A percentile compares a stretch with the other conserved stretches of the same genome.
phyloP scores from a whole-genome alignment of 2,797 vertebrate genomes.

The Helicolenus hilgendorfi region DNA sequence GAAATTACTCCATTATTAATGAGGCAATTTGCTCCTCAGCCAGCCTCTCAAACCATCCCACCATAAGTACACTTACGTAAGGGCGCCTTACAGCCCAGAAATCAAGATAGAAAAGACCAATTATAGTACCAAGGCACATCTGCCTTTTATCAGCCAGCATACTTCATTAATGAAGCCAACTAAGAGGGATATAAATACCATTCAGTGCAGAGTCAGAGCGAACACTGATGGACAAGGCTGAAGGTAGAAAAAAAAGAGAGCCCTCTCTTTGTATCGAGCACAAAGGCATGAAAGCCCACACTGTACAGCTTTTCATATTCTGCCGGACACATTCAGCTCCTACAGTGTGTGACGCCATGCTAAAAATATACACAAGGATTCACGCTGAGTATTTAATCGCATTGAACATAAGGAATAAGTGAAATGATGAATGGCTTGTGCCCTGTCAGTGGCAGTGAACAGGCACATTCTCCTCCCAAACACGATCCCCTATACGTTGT shows the following conservation, averaged over 20 bases:
- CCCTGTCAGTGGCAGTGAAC: slow-evolving; percentile 13
- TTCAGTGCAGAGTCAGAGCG: slow-evolving; percentile 42
- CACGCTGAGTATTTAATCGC: slow-evolving; percentile 34
- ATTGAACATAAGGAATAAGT: slow-evolving; percentile 42
- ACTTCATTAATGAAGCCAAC: slow-evolving; percentile 76
- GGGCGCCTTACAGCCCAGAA: slow-evolving; percentile 52
- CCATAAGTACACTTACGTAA: slow-evolving; percentile 65
- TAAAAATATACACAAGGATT: slow-evolving; percentile 64
- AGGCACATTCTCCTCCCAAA: slow-evolving; percentile 10
- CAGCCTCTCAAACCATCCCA: slow-evolving; percentile 64
- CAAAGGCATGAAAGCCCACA: slow-evolving; percentile 56
- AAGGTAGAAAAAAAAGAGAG: slow-evolving; percentile 22
- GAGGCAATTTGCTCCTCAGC: slow-evolving; percentile 71
- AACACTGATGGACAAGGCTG: slow-evolving; percentile 50
- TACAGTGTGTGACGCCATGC: slow-evolving; percentile 21
- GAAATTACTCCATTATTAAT: slow-evolving; percentile 81
- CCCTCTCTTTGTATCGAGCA: slow-evolving; percentile 55
- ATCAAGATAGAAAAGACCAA: slow-evolving; percentile 79
- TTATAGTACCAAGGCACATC: slow-evolving; percentile 80
- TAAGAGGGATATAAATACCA: slow-evolving; percentile 75
- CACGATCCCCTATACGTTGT: slow-evolving; percentile 13
- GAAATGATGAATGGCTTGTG: slow-evolving; percentile 47
- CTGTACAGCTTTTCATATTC: slow-evolving; percentile 51
- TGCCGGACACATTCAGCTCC: slow-evolving; percentile 54
- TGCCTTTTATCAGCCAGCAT: slow-evolving; percentile 79